Percentiles rank a stretch among this genome's conserved stretches.
Evolutionary conservation across 2,113 vertebrate species (phyloP).

Genomic region (Sinocyclocheilus grahami): DNA sequence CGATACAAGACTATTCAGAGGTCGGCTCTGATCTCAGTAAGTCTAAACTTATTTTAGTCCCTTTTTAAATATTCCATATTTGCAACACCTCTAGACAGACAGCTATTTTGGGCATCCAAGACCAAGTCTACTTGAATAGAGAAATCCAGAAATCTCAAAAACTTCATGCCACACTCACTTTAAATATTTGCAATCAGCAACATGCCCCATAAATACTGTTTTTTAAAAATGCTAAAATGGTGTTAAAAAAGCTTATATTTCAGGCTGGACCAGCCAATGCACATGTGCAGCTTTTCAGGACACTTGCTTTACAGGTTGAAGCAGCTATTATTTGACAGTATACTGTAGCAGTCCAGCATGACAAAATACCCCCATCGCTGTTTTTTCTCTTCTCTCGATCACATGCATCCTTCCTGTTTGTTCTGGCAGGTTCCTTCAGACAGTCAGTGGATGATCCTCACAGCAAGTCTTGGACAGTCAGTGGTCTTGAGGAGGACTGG

Average conservation of each 20-base stretch:
- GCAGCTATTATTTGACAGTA: background rate
- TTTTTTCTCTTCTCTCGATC: background rate
- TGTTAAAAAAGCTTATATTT: too few relatives aligned
- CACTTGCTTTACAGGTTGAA: background rate
- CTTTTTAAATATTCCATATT: background rate
- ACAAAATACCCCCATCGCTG: background rate
- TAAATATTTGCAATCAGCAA: too few relatives aligned
- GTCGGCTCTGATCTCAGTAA: background rate
- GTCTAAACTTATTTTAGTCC: background rate
- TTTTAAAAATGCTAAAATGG: too few relatives aligned
- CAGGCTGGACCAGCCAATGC: too few relatives aligned
- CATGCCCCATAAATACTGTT: too few relatives aligned
- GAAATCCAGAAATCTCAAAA: too few relatives aligned
- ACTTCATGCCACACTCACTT: too few relatives aligned
- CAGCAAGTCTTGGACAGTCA: conserved; percentile 59
- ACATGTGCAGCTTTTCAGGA: too few relatives aligned
- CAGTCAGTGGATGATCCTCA: conserved; percentile 52
- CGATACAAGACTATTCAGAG: conserved; percentile 28
- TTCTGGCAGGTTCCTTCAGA: conserved; percentile 48
- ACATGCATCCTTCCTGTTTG: background rate
- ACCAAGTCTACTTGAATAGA: too few relatives aligned
- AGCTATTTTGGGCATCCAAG: too few relatives aligned
- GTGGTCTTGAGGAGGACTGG: conserved; percentile 51
- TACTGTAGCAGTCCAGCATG: background rate
- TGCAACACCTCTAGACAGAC: too few relatives aligned